These are phyloP conservation scores for Tenebrio molitor DNA, from an alignment of 1,140 invertebrate genomes.

Conservation along the genomic window DNA sequence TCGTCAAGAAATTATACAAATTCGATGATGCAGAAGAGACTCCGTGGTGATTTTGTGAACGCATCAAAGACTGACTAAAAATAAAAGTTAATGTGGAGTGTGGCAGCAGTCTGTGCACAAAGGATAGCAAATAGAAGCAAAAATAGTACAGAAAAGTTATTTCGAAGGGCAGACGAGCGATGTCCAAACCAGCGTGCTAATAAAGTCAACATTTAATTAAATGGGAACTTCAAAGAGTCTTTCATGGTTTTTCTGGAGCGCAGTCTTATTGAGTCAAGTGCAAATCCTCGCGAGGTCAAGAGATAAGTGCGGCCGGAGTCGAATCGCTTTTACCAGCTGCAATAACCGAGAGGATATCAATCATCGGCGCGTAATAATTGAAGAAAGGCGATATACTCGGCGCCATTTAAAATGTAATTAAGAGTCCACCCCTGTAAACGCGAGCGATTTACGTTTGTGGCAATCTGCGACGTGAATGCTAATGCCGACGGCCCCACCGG, in stretches of 20 bases:
- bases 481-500: constrained; percentile 41
- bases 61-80: no score
- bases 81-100: constrained; percentile 9
- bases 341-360: neutral
- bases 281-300: neutral
- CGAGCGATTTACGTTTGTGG: constrained; percentile 50
- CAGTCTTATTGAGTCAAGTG: constrained; percentile 4
- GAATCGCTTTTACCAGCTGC: neutral
- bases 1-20: no score
- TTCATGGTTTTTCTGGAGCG: neutral
- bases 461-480: constrained; percentile 48
- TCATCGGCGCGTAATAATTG: constrained; percentile 7
- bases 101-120: no score
- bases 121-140: no score
- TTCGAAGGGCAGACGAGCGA: neutral
- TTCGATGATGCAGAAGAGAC: no score
- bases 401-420: constrained; percentile 52
- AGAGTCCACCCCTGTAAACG: constrained; percentile 46
- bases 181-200: constrained; percentile 20
- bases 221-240: constrained; percentile 14
- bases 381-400: constrained; percentile 18
- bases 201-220: constrained; percentile 35
- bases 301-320: neutral
- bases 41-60: no score
- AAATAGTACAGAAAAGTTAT: constrained; percentile 15